These are phyloP conservation scores for Polymixis lichenea DNA, from an alignment of 2,888 invertebrate species.

Conservation along the genomic window DNA sequence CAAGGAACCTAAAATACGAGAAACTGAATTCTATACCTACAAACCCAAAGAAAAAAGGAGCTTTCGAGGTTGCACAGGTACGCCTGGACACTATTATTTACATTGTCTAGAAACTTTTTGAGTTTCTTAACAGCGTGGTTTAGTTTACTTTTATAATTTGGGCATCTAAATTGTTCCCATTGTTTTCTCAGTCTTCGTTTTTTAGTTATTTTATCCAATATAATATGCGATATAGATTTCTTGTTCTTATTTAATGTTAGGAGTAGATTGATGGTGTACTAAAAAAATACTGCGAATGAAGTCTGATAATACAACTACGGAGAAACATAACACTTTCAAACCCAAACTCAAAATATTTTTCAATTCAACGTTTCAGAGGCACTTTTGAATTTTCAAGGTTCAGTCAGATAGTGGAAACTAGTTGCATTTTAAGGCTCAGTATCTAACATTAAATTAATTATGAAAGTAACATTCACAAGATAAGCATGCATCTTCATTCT, in stretches of 20 bases:
- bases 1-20: neutral
- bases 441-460: neutral
- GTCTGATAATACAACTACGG: neutral
- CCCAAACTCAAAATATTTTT: neutral
- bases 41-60: conserved; percentile 32
- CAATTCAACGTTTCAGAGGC: neutral
- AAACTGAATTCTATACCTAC: conserved; percentile 22
- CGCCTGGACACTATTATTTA: too few species aligned
- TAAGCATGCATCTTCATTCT: neutral
- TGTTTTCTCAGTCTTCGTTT: too few species aligned
- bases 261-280: too few species aligned
- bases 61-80: too few species aligned
- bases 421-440: neutral
- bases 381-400: neutral
- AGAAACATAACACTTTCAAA: neutral
- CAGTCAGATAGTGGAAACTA: neutral
- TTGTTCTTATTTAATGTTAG: too few species aligned
- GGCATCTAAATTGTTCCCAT: too few species aligned
- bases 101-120: too few species aligned
- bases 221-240: too few species aligned
- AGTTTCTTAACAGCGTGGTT: too few species aligned
- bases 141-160: too few species aligned
- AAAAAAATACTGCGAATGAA: neutral
- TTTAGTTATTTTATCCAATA: too few species aligned
- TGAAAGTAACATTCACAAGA: neutral